Percentiles rank a stretch among this genome's conserved stretches.
phyloP scores from a whole-genome alignment of 2,113 vertebrate species.

The Poicephalus meyeri region DNA sequence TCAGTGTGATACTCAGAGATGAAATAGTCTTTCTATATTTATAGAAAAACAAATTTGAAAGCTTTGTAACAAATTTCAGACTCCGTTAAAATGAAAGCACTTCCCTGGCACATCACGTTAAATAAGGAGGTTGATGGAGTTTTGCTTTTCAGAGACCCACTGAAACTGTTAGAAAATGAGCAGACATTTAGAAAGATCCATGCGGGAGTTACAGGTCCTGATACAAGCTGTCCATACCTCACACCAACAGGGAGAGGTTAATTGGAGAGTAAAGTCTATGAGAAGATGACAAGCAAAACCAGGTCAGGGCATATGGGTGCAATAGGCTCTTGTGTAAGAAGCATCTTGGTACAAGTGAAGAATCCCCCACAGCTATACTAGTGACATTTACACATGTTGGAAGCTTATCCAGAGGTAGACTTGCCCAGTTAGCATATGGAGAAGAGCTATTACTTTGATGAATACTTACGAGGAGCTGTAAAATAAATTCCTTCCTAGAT shows the following conservation, averaged over 20 bases:
- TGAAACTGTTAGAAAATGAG: background rate
- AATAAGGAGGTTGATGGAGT: background rate
- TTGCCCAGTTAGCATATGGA: background rate
- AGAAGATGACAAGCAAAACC: background rate
- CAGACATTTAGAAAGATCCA: background rate
- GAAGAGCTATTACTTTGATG: background rate
- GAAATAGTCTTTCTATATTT: background rate
- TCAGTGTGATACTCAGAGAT: background rate
- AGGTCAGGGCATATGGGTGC: background rate
- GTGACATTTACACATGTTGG: background rate
- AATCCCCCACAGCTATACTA: background rate
- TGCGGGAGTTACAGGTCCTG: background rate
- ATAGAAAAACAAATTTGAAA: background rate
- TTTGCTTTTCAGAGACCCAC: background rate
- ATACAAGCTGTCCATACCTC: background rate
- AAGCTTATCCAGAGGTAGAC: background rate
- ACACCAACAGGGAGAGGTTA: background rate
- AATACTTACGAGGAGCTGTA: background rate
- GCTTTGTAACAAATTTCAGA: background rate
- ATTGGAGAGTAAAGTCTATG: background rate
- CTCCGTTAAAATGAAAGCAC: background rate
- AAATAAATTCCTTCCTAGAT: background rate
- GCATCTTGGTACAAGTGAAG: background rate
- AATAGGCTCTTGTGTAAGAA: background rate
- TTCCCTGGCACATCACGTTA: background rate